Conservation (phyloP, 2,797 vertebrate genomes). For the Sarcophilus harrisii region DNA sequence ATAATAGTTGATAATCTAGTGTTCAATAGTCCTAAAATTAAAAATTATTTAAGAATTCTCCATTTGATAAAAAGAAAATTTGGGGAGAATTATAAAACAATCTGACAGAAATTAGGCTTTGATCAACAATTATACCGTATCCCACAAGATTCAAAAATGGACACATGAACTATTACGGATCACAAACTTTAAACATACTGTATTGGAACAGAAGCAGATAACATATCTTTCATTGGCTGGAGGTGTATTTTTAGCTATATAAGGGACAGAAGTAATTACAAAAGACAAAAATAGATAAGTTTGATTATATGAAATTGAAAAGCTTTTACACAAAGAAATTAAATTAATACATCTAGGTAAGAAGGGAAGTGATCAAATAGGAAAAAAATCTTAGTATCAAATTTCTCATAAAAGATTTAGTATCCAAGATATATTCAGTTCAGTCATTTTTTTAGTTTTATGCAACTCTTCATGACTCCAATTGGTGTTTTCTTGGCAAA, state of each 20-base stretch:
- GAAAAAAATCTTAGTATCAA: background rate
- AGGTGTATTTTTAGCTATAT: background rate
- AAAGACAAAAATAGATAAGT: background rate
- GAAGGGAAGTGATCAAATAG: background rate
- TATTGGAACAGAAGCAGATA: background rate
- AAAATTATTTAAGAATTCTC: background rate
- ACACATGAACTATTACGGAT: background rate
- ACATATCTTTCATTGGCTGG: background rate
- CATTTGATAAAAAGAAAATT: background rate
- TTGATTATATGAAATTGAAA: background rate
- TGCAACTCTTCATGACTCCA: background rate
- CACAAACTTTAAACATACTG: background rate
- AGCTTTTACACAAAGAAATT: background rate
- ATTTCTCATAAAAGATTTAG: background rate
- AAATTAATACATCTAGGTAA: background rate
- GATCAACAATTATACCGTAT: background rate
- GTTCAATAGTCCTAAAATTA: background rate
- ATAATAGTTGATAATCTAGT: background rate
- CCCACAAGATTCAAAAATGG: background rate
- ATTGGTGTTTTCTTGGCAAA: background rate
- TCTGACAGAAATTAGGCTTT: background rate
- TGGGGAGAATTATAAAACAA: background rate
- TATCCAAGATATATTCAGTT: background rate
- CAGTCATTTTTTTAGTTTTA: background rate
- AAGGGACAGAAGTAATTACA: background rate